phyloP scores from a whole-genome alignment of 2,888 invertebrate species.

The Argyresthia albistria region DNA sequence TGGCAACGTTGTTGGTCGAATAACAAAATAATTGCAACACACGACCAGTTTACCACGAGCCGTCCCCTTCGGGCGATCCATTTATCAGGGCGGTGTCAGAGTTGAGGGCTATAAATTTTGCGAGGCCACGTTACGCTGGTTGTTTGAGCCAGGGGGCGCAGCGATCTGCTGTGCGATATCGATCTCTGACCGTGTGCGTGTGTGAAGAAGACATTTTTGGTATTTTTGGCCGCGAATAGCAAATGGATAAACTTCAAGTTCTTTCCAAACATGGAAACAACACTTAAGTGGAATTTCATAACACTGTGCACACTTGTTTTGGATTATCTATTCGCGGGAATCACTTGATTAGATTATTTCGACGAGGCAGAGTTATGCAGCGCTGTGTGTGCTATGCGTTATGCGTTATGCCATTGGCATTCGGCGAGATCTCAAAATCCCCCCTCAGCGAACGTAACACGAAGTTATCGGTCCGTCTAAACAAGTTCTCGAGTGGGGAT shows the following conservation, averaged over 20 bases:
- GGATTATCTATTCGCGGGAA: too few species aligned
- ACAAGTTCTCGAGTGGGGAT: conserved; percentile 67
- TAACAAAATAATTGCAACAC: conserved; percentile 2
- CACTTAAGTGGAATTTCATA: too few species aligned
- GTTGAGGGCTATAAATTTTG: neutral
- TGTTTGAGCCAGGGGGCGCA: conserved; percentile 32
- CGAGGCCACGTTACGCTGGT: neutral
- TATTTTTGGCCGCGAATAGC: too few species aligned
- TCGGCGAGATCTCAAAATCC: conserved; percentile 6
- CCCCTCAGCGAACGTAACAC: conserved; percentile 45
- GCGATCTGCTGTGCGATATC: conserved; percentile 58
- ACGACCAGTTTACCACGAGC: conserved; percentile 47
- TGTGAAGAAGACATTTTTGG: neutral
- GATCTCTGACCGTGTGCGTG: conserved; percentile 37
- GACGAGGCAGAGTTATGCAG: too few species aligned
- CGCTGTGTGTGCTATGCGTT: neutral
- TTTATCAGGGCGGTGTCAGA: neutral
- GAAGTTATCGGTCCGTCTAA: conserved; percentile 58
- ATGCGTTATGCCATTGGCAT: neutral
- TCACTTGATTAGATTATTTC: too few species aligned
- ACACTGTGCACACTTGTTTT: too few species aligned
- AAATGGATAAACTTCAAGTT: too few species aligned
- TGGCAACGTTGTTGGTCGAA: neutral
- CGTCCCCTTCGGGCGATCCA: conserved; percentile 11
- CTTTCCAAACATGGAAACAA: too few species aligned